These are phyloP conservation scores for Pangasius larnaudii DNA, from an alignment of 2,797 vertebrate genomes.

Conservation along the genomic window DNA sequence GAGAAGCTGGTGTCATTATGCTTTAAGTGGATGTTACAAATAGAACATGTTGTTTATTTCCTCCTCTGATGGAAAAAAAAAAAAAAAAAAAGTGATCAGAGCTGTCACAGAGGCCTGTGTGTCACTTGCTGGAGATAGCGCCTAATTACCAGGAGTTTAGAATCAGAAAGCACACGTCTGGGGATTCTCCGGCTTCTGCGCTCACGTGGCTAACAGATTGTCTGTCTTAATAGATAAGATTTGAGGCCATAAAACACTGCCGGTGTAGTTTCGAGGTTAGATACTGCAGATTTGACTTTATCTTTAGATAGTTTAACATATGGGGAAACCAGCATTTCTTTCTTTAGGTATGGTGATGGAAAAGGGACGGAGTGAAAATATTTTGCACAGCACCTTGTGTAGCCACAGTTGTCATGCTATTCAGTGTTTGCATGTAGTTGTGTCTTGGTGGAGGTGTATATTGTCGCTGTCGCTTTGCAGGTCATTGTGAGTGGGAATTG, in stretches of 20 bases:
- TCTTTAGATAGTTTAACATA: not conserved
- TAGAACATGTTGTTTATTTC: slow-evolving; percentile 74
- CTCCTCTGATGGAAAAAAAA: slow-evolving; percentile 70
- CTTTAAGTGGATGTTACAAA: slow-evolving; percentile 86
- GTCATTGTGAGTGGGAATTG: not conserved
- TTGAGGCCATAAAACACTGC: slow-evolving; percentile 51
- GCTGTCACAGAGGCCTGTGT: slow-evolving; percentile 64
- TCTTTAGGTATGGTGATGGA: not conserved
- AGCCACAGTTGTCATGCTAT: not conserved
- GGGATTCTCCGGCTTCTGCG: slow-evolving; percentile 51
- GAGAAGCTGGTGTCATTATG: slow-evolving; percentile 84
- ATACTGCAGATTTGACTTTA: slow-evolving; percentile 1
- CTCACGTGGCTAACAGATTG: slow-evolving; percentile 58
- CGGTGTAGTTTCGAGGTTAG: slow-evolving; percentile 39
- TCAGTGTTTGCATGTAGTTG: not conserved
- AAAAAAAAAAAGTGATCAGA: slow-evolving; percentile 67
- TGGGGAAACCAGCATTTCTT: not conserved
- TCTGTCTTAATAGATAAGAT: slow-evolving; percentile 56
- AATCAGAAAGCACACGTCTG: slow-evolving; percentile 58
- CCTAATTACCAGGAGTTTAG: slow-evolving; percentile 62
- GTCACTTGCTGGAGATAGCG: slow-evolving; percentile 59
- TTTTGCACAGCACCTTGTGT: not conserved
- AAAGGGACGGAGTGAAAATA: not conserved
- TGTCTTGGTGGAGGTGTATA: not conserved
- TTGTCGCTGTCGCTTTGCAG: not conserved